These are phyloP conservation scores for Tenebrosternarchus preto DNA, from an alignment of 2,113 vertebrate genomes.

Conservation along the genomic window DNA sequence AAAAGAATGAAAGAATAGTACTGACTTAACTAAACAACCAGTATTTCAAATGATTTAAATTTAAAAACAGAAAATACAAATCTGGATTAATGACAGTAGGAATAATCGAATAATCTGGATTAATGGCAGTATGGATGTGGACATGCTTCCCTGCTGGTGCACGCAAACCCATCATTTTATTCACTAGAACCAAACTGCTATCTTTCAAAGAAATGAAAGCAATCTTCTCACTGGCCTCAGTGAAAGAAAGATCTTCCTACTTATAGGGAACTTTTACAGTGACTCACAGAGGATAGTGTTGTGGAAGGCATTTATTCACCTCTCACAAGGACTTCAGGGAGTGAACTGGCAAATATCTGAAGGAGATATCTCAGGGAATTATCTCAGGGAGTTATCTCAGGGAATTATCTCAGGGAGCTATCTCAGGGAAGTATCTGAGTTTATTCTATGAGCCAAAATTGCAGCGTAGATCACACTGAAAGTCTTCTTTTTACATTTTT, in stretches of 20 bases:
- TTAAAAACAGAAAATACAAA: too few species aligned
- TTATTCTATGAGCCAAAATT: constrained; percentile 71
- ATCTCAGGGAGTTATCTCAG: constrained; percentile 68
- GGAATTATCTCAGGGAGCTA: constrained; percentile 66
- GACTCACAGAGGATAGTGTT: constrained; percentile 54
- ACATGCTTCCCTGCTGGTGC: too few species aligned
- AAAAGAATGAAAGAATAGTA: too few species aligned
- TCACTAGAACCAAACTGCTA: too few species aligned
- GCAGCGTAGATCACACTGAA: too few species aligned
- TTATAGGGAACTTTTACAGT: constrained; percentile 51
- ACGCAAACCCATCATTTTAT: too few species aligned
- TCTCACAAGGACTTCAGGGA: constrained; percentile 67
- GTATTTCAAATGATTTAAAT: not conserved
- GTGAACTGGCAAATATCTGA: constrained; percentile 71
- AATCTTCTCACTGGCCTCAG: not conserved
- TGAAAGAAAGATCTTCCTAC: constrained; percentile 10
- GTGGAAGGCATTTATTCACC: constrained; percentile 68
- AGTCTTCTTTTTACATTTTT: too few species aligned
- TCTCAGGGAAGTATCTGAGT: constrained; percentile 66
- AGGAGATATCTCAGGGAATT: constrained; percentile 64
- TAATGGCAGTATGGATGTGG: too few species aligned
- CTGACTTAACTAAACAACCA: too few species aligned
- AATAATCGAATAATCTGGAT: too few species aligned
- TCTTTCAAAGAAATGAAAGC: not conserved
- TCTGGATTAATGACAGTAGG: too few species aligned